Conservation (phyloP, 2,797 vertebrate genomes). For the Spheniscus humboldti region DNA sequence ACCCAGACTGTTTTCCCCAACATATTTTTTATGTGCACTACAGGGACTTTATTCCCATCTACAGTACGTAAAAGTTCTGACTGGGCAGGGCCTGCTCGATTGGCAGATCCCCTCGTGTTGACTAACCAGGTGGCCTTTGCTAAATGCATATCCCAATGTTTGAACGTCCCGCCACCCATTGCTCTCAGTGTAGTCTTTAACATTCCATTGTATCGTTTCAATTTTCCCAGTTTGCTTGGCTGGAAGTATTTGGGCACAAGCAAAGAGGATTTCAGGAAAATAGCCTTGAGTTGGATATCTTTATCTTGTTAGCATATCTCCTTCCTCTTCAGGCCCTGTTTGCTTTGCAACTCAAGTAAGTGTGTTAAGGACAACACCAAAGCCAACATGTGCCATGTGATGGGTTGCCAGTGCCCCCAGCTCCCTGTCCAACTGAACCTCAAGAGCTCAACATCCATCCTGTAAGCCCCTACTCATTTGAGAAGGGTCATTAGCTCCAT, state of each 20-base stretch:
- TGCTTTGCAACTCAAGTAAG: not conserved
- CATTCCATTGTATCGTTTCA: no score
- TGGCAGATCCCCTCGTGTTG: no score
- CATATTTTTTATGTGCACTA: no score
- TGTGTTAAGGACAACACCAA: not conserved
- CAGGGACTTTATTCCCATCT: no score
- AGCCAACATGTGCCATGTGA: not conserved
- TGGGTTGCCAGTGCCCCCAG: not conserved
- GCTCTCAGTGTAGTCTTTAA: no score
- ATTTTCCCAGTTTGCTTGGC: not conserved
- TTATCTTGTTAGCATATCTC: not conserved
- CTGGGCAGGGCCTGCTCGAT: no score
- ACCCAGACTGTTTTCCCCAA: no score
- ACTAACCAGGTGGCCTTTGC: no score
- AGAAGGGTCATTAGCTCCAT: not conserved
- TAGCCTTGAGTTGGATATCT: not conserved
- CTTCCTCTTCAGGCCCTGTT: not conserved
- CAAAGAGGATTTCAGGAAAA: not conserved
- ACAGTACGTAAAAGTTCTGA: no score
- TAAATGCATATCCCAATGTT: no score
- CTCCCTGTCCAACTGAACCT: not conserved
- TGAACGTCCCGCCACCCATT: no score
- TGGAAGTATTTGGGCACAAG: not conserved
- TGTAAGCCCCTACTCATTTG: not conserved
- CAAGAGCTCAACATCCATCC: not conserved